Base-by-base conservation (phyloP, 2,797 vertebrate genomes). In the Chelon auratus region DNA sequence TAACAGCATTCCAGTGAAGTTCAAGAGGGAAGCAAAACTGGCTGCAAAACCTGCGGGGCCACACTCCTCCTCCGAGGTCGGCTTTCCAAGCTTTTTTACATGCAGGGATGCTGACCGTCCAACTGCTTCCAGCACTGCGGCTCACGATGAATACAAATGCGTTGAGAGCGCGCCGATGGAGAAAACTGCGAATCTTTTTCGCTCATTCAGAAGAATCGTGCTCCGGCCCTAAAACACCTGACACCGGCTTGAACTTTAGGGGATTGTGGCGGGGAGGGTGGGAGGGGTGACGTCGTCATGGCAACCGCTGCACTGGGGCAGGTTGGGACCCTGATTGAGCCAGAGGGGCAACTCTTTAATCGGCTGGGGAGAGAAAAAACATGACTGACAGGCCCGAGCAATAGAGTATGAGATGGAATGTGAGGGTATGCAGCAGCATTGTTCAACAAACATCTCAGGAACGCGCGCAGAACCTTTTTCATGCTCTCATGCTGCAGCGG, bases 351-450 rank as follows among this genome's bases (percentile, higher is more conserved):
- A 39, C 30, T 70, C 53, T 86, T 78, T 54, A 86, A 81, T 48
- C 8, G 78, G 37, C 56, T 9, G 65, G 69, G 59, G 30, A 33
- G 7, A 39, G 40, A 14, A n/a, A 78, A 68, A 82, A 85, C 64
- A 76, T 84, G 82, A 91, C 69, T 87, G 88, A 89, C 86, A 86
- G 82, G n/a, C 68, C 58, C 53, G 17, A 72, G 80, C 80, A 89
- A 90, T 78, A 89, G 92, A 87, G 82, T 84, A 83, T 79, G 76
- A 63, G 77, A 78, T 62, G 84, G 85, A 92, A 91, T 91, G 91
- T 78, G 78, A 90, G 81, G 64, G 78, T 80, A 77, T 75, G 80
- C 61, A 53, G 64, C 20, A 40, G 77, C 80, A 86, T 91, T 90
- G 89, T 91, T 85, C 70, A 20, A 50, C 75, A 91, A 92, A 86